Percentiles rank a stretch among this genome's conserved stretches.
Evolutionary conservation across 1,140 invertebrate species (phyloP).

Genomic region (Daktulosphaira vitifoliae): DNA sequence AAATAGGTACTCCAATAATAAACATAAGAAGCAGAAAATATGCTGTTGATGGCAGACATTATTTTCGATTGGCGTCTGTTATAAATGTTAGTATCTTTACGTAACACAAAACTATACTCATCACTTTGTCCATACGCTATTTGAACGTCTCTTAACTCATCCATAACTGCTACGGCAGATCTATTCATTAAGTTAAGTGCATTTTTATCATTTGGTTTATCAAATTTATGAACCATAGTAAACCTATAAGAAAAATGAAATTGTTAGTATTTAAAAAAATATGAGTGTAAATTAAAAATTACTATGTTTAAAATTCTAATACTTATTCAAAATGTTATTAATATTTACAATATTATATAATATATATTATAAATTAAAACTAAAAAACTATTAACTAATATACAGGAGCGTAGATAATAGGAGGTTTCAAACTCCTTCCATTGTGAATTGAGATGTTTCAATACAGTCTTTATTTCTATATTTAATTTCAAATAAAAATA

Average conservation of each 20-base stretch:
- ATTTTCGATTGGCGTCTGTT: slow-evolving; percentile 75
- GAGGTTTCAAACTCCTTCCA: no score
- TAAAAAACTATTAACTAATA: no score
- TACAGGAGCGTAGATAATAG: no score
- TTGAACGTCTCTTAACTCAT: slow-evolving; percentile 75
- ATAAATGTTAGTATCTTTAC: slow-evolving; percentile 63
- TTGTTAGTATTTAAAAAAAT: no score
- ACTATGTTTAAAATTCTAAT: no score
- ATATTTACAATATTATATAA: no score
- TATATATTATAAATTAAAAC: no score
- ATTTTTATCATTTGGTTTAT: slow-evolving; percentile 82
- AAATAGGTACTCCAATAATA: slow-evolving; percentile 80
- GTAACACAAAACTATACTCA: slow-evolving; percentile 92
- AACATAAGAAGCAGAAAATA: slow-evolving; percentile 83
- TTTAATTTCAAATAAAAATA: no score
- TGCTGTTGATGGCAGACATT: slow-evolving; percentile 71
- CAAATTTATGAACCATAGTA: slow-evolving; percentile 52
- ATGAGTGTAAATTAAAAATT: no score
- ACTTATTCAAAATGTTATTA: no score
- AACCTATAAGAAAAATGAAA: slow-evolving; percentile 49
- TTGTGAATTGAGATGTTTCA: no score
- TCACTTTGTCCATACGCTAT: slow-evolving; percentile 91
- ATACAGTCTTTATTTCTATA: no score
- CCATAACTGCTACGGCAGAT: slow-evolving; percentile 71
- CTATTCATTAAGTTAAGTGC: slow-evolving; percentile 80